Conservation (phyloP, 2,797 vertebrate genomes). For the Cossypha niveicapilla region DNA sequence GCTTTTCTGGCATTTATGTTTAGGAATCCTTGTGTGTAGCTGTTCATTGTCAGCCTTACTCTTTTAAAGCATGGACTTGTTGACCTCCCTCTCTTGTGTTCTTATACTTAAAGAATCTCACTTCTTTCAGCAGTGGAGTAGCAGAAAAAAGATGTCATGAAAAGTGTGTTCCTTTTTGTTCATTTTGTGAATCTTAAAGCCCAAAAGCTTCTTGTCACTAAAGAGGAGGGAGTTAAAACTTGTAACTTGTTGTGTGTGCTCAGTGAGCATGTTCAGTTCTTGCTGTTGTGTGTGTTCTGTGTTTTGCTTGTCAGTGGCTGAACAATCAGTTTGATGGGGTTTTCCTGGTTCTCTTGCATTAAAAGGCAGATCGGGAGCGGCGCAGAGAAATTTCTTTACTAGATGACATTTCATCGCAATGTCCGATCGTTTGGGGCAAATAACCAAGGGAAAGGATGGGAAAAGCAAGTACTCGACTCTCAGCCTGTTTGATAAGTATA, state of each 20-base stretch:
- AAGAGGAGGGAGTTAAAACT: background rate
- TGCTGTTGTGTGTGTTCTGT: background rate
- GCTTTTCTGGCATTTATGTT: background rate
- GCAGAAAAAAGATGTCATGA: background rate
- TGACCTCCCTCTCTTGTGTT: background rate
- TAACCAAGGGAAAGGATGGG: conserved; percentile 99
- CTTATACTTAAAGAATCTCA: background rate
- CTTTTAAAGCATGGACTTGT: background rate
- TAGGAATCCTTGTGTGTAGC: background rate
- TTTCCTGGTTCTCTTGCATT: background rate
- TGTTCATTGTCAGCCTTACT: background rate
- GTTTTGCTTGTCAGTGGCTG: background rate
- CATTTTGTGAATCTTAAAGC: background rate
- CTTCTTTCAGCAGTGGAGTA: background rate
- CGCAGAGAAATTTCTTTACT: conserved; percentile 98
- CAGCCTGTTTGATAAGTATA: conserved; percentile 99
- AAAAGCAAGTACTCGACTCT: conserved; percentile 99
- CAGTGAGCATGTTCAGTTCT: background rate
- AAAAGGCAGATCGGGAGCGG: conserved; percentile 91
- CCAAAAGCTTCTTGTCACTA: background rate
- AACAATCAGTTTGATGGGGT: background rate
- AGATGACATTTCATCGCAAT: conserved; percentile 99
- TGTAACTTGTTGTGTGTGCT: background rate
- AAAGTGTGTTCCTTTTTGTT: background rate
- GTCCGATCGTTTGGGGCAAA: conserved; percentile 99